Percentiles rank a stretch among this genome's conserved stretches.
These are phyloP conservation scores for Drosophila trapezifrons DNA, from an alignment of 1,140 invertebrate species.

Conservation along the genomic window DNA sequence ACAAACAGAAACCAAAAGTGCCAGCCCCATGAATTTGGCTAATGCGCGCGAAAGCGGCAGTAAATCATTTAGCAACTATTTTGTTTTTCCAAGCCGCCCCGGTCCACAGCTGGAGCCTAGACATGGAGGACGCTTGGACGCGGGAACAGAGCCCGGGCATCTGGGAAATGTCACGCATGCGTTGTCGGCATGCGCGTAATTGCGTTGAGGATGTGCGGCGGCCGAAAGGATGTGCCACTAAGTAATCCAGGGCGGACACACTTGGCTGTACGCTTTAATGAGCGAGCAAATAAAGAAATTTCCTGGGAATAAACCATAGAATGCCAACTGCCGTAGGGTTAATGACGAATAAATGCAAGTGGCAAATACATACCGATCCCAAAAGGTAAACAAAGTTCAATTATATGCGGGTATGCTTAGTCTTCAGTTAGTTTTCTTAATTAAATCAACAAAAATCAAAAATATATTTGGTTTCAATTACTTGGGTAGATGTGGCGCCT, in stretches of 20 bases:
- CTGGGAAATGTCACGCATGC: constrained; percentile 78
- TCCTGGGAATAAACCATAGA: neutral
- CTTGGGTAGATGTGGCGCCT: neutral
- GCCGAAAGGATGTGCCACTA: constrained; percentile 23
- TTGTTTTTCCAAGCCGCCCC: constrained; percentile 26
- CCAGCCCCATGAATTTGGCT: constrained; percentile 30
- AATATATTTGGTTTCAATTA: neutral
- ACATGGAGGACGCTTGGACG: constrained; percentile 25
- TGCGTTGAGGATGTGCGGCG: constrained; percentile 38
- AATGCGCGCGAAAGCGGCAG: constrained; percentile 53
- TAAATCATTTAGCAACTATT: constrained; percentile 74
- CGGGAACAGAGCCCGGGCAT: too few species aligned
- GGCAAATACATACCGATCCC: neutral
- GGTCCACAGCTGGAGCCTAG: constrained; percentile 4
- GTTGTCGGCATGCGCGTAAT: constrained; percentile 65
- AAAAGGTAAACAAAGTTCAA: neutral
- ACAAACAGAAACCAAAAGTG: constrained; percentile 45
- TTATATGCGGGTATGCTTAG: neutral
- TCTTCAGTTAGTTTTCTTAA: neutral
- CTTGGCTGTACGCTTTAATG: constrained; percentile 27
- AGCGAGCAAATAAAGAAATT: constrained; percentile 15
- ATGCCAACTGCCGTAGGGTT: too few species aligned
- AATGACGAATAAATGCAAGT: neutral
- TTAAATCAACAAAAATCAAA: neutral
- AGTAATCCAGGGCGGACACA: constrained; percentile 14